Base-by-base conservation (phyloP, 2,113 vertebrate genomes). In the Proteles cristata region DNA sequence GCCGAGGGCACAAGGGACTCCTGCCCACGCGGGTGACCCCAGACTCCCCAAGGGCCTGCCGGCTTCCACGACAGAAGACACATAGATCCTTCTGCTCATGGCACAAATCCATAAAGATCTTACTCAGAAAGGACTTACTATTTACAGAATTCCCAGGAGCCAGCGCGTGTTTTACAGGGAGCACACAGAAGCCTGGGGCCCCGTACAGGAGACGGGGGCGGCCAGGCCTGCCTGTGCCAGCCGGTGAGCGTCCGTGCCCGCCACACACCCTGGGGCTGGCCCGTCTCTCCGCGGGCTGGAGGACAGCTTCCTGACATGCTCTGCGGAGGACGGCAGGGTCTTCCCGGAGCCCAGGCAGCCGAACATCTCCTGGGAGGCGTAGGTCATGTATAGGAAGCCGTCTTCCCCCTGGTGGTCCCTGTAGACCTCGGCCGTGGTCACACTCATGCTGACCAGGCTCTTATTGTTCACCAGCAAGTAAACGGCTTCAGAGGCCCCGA, bases 311-410 rank as follows among this genome's bases (percentile, higher is more conserved):
- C 89, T 25, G 48, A 71, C 81, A 11, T 17, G 92, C 7, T n/a
- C 65, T 97, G 93, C 26, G 33, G 88, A 98, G 39, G 39, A 39
- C 39, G 39, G 39, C 39, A 39, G 39, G 93, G n/a, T 33, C 71
- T 31, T 68, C 65, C 88, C 87, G 7, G 90, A n/a, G 63, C 81
- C 74, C n/a, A 81, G 33, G 53, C 90, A 97, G 81, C 99, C 99
- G 91, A 99, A 99, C 99, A 99, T 99, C 98, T 99, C 99, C 96
- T 99, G 99, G 10, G 99, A 99, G 69, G 99, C 99, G 74, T 99
- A 99, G 2, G 99, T 99, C 99, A 99, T 99, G 90, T 99, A 99
- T 28, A 99, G 98, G 98, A 99, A 99, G 74, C 99, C 99, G 94
- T 99, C 99, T 96, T 99, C 99, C 63, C 99, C 99, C 98, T 98